Conservation (phyloP, 1,140 invertebrate species). For the Diorhabda elongata region DNA sequence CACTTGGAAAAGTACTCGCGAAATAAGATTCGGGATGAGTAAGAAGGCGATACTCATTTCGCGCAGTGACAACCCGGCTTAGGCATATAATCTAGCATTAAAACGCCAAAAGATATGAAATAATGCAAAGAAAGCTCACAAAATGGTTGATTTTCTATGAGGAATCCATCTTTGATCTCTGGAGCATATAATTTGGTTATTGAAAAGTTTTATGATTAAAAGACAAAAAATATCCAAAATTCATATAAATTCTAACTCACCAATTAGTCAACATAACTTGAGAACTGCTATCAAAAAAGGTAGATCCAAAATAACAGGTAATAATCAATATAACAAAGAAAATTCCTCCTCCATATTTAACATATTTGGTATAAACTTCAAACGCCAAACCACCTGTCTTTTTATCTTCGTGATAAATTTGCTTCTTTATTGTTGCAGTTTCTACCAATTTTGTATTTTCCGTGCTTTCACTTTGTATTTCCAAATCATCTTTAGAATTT, state of each 20-base stretch:
- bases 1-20: too few relatives aligned
- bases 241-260: conserved; percentile 19
- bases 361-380: conserved; percentile 31
- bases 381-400: conserved; percentile 30
- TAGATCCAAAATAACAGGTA: conserved; percentile 12
- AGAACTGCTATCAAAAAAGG: conserved; percentile 26
- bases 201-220: too few relatives aligned
- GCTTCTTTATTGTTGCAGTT: neutral
- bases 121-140: too few relatives aligned
- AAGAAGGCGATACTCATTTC: too few relatives aligned
- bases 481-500: neutral
- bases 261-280: conserved; percentile 34
- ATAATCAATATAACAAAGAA: conserved; percentile 19
- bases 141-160: too few relatives aligned
- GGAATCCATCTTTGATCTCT: too few relatives aligned
- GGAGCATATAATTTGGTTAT: too few relatives aligned
- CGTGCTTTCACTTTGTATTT: neutral
- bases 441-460: neutral
- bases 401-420: conserved; percentile 33
- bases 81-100: too few relatives aligned
- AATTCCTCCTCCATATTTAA: conserved; percentile 35
- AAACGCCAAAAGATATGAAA: too few relatives aligned
- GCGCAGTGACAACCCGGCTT: too few relatives aligned
- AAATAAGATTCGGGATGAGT: too few relatives aligned
- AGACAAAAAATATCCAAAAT: too few relatives aligned